Base-by-base conservation (phyloP, 2,888 invertebrate species). In the Cinara cedri region DNA sequence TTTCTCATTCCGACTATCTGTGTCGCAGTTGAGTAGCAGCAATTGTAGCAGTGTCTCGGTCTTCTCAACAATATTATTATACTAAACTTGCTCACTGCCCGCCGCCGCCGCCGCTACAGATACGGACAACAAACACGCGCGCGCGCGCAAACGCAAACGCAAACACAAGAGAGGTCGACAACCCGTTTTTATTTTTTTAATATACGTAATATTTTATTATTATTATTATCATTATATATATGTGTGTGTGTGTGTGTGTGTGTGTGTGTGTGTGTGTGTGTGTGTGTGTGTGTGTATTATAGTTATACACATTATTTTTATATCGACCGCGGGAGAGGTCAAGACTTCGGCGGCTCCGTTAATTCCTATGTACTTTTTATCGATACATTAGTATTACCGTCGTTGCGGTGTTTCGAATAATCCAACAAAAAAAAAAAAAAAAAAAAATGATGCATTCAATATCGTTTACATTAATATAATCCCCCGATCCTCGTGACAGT, bases 81-180 rank as follows among this genome's bases (percentile, higher is more conserved):
- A 34, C 34, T 34, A 34, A 34, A 34, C 57, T 60, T 13, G 6
- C 57, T 46, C 44, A 3, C 42, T 13, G 16, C 14, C 16, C 71
- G 19, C 70, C n/a, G n/a, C n/a, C n/a, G n/a, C n/a, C n/a, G n/a
- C n/a, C n/a, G n/a, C n/a, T n/a, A n/a, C n/a, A 9, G 14, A 24
- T 42, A 44, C 72, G 42, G 55, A 44, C 71, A 57, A 24, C 63
- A 49, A n/a, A 62, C 3, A 51, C 14, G 44, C 34, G 34, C 1
- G 10, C 21, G 0, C n/a, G 46, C n/a, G 26, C 46, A 1, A 19
- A 19, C 21, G 24, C 60, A 72, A 60, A 72, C 62, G 46, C 49
- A 60, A 46, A 1, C 19, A 21, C 19, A 49, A 49, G 60, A 72
- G 72, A 72, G 72, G 72, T 72, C 72, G 72, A 72, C 72, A 72